A percentile compares a stretch with the other conserved stretches of the same genome.
These are phyloP conservation scores for Micropterix aruncella DNA, from an alignment of 2,888 invertebrate genomes.

Conservation along the genomic window DNA sequence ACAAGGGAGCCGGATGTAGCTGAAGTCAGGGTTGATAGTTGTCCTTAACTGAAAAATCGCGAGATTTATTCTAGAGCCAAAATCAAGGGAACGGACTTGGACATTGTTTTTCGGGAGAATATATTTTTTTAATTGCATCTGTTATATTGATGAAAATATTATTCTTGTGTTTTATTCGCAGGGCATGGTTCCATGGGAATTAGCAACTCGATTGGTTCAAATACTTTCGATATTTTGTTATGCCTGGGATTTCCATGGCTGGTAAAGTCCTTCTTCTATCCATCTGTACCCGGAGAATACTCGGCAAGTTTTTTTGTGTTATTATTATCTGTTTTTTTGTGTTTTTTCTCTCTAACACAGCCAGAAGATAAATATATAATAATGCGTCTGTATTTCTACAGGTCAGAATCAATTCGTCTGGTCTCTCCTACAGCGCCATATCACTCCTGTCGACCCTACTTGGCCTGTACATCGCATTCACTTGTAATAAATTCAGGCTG, in stretches of 20 bases:
- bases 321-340: too few relatives aligned
- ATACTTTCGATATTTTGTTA: constrained; percentile 66
- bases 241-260: constrained; percentile 71
- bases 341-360: too few relatives aligned
- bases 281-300: constrained; percentile 38
- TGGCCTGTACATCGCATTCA: constrained; percentile 50
- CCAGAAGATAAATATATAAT: constrained; percentile 3
- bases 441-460: constrained; percentile 59
- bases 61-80: too few relatives aligned
- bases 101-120: too few relatives aligned
- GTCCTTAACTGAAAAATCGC: too few relatives aligned
- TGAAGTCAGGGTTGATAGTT: too few relatives aligned
- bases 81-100: too few relatives aligned
- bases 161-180: too few relatives aligned
- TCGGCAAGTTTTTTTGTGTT: constrained; percentile 23
- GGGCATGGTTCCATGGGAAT: constrained; percentile 67
- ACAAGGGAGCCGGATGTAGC: too few relatives aligned
- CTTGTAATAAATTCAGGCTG: constrained; percentile 52
- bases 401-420: constrained; percentile 60
- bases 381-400: constrained; percentile 13
- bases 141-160: too few relatives aligned
- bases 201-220: constrained; percentile 70
- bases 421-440: constrained; percentile 60
- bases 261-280: constrained; percentile 49
- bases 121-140: too few relatives aligned